Evolutionary conservation across 2,797 vertebrate genomes (phyloP), one percentile per base, ranked within the genome.

Genomic region (Lacerta agilis): DNA sequence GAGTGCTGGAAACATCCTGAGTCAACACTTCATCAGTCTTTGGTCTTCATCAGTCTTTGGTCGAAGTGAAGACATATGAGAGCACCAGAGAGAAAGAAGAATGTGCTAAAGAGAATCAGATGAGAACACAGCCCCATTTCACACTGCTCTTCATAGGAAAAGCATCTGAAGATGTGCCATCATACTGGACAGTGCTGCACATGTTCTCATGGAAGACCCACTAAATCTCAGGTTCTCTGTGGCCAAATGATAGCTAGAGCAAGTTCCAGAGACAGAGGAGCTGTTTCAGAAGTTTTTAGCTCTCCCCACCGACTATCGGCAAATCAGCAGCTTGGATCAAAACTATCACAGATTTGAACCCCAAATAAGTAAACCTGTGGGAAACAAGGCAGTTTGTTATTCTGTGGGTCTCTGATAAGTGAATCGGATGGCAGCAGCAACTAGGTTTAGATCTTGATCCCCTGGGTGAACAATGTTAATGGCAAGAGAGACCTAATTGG

Each of bases 401-500:
- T 84, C 41, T 66, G 67, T 88, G 78, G 41, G 17, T 87, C 38
- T 27, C 87, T n/a, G 67, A 87, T 86, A 91, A 85, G 91, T 89
- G 66, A 86, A 89, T 79, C 61, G 49, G 83, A 85, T 79, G 88
- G 85, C 78, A 84, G 67, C 69, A 85, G 69, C 79, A 82, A 87
- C 41, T 77, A 58, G n/a, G 87, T 88, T 93, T 88, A 33, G 82
- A 87, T 45, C 11, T 72, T 58, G 86, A 81, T 88, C 92, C 83
- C 88, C 71, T 11, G 49, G 82, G 94, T 92, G 8, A 25, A 82
- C 33, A 64, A 25, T 90, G 82, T 88, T 91, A 93, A 49, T 90
- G 87, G 81, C 23, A 90, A 92, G 49, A 86, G 73, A 90, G 92
- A 89, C 11, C 87, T 94, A 87, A 89, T 13, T 95, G 89, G 90